Evolutionary conservation across 2,888 invertebrate genomes (phyloP).

Genomic region (Lymantria monacha): DNA sequence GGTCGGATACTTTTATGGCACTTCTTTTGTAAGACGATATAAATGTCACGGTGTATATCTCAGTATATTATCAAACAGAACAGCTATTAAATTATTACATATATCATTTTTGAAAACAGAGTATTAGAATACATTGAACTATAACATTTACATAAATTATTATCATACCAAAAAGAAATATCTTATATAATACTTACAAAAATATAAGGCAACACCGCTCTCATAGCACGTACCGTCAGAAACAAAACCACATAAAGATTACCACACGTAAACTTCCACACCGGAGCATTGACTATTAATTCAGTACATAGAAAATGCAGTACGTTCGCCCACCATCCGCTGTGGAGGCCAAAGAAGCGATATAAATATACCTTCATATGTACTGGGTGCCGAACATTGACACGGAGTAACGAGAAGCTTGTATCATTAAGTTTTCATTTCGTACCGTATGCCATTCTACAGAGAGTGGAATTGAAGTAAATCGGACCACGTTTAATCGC

Average conservation of each 20-base stretch:
- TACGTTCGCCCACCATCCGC: conserved; percentile 15
- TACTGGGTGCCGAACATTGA: conserved; percentile 44
- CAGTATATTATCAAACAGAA: too few relatives aligned
- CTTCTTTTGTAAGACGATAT: too few relatives aligned
- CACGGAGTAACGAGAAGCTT: conserved; percentile 49
- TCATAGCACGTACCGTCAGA: neutral
- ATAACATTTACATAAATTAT: too few relatives aligned
- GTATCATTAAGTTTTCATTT: conserved; percentile 57
- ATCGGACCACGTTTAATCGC: conserved; percentile 37
- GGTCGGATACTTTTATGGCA: too few relatives aligned
- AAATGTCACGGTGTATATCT: too few relatives aligned
- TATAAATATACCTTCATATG: conserved; percentile 36
- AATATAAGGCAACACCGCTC: neutral
- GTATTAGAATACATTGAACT: too few relatives aligned
- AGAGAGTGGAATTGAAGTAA: conserved; percentile 53
- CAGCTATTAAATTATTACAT: too few relatives aligned
- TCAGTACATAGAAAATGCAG: conserved; percentile 31
- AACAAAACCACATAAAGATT: conserved; percentile 18
- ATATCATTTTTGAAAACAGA: too few relatives aligned
- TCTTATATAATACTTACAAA: neutral
- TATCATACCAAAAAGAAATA: too few relatives aligned
- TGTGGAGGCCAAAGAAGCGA: conserved; percentile 20
- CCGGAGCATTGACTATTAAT: conserved; percentile 30
- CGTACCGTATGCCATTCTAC: conserved; percentile 43
- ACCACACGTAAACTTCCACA: conserved; percentile 15